phyloP scores from a whole-genome alignment of 2,888 invertebrate species.

The Chrysolina haemoptera region DNA sequence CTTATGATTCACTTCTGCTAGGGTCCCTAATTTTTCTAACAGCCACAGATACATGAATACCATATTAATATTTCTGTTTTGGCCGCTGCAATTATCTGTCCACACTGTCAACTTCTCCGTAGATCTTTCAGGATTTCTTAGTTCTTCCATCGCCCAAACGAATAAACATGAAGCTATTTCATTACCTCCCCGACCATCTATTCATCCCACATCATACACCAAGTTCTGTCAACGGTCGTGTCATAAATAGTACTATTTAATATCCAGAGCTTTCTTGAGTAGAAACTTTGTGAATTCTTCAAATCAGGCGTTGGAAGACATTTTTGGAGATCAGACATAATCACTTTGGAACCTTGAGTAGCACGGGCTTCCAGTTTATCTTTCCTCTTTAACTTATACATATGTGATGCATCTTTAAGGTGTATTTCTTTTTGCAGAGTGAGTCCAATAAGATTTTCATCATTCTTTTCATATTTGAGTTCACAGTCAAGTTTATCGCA shows the following conservation, averaged over 20 bases:
- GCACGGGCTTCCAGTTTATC: conserved; percentile 20
- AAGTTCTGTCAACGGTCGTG: neutral
- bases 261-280: conserved; percentile 24
- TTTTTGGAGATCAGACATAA: conserved; percentile 18
- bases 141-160: no score
- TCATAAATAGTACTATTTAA: conserved; percentile 2
- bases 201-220: conserved; percentile 8
- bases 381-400: conserved; percentile 43
- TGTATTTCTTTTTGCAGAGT: conserved; percentile 41
- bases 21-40: no score
- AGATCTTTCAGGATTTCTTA: no score
- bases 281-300: conserved; percentile 16
- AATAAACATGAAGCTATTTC: no score
- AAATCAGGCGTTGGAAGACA: conserved; percentile 19
- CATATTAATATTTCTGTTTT: no score
- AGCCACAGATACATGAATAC: no score
- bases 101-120: no score
- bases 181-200: neutral
- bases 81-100: no score
- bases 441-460: conserved; percentile 27
- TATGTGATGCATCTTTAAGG: conserved; percentile 40
- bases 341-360: conserved; percentile 1
- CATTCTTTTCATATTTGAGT: conserved; percentile 26
- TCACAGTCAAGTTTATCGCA: conserved; percentile 22
- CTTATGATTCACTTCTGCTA: no score